Base-by-base conservation (phyloP, 2,888 invertebrate species). In the Mesochorus sp. region DNA sequence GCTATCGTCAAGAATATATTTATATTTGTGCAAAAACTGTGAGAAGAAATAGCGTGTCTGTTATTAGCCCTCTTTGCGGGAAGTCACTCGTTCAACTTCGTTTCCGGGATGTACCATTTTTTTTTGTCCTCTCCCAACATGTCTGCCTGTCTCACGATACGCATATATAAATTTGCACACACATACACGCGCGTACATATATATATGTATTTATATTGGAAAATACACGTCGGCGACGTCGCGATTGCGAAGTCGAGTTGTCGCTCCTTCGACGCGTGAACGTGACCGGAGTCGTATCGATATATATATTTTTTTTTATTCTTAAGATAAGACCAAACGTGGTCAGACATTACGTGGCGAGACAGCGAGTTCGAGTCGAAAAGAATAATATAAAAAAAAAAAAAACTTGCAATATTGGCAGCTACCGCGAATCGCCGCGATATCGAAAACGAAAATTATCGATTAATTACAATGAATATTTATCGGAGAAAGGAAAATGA, bases 21-120 rank as follows among this genome's bases (percentile, higher is more conserved):
- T n/a, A n/a, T n/a, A n/a, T n/a, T n/a, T 1, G 39, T 14, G 14
- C 28, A 14, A 34, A 39, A 59, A 44, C 42, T 59, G 42, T 31
- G 66, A 67, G 74, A 67, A 59, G 53, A 75, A 66, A 24, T 57
- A 61, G 75, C 67, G 61, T 62, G 74, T 61, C 61, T 53, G 61
- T 75, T 68, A 75, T 75, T 68, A 59, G 59, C 21, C 49, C 67
- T 67, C 61, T 34, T 62, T 34, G 47, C 75, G 75, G 75, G 68
- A 68, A 75, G 61, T 75, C 61, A 42, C 61, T 75, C 68, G 75
- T 75, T 75, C 67, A 53, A 24, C 47, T 61, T 51, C 68, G 55
- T 75, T 75, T 75, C 75, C 75, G 75, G 75, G 75, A 75, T 75
- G 75, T 75, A 68, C 39, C 31, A 53, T 68, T 75, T 75, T 68